phyloP scores from a whole-genome alignment of 37 sponge, comb jelly and placozoan species.

The Crambe crambe region DNA sequence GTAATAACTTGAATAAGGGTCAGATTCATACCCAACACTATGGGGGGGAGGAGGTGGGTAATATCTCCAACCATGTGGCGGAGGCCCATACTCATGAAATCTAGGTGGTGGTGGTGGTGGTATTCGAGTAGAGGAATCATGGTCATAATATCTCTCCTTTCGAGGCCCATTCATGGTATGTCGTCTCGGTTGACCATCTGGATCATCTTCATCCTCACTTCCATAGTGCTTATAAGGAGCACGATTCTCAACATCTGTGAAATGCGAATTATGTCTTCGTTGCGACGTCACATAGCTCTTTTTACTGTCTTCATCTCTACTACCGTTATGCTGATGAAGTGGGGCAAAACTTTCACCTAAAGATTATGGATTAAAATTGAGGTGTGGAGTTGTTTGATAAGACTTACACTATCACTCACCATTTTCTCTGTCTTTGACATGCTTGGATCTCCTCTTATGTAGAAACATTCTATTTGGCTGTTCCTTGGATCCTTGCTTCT shows the following conservation, averaged over 20 bases:
- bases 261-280: neutral
- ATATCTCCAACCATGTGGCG: neutral
- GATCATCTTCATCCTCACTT: neutral
- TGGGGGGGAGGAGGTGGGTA: too few species aligned
- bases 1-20: neutral
- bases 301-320: neutral
- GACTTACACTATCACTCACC: neutral
- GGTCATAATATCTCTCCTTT: neutral
- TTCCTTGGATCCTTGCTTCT: conserved; percentile 34
- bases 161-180: neutral
- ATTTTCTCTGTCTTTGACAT: too few species aligned
- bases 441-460: too few species aligned
- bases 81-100: neutral
- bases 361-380: too few species aligned
- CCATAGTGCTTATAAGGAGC: neutral
- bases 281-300: too few species aligned
- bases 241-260: neutral
- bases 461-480: too few species aligned
- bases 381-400: neutral
- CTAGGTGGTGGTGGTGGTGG: neutral
- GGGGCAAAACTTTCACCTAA: neutral
- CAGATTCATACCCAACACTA: neutral
- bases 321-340: neutral
- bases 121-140: neutral
- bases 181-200: neutral